A percentile compares a stretch with the other conserved stretches of the same genome.
Evolutionary conservation across 2,888 invertebrate genomes (phyloP).

Genomic region (Athrips mouffetella): DNA sequence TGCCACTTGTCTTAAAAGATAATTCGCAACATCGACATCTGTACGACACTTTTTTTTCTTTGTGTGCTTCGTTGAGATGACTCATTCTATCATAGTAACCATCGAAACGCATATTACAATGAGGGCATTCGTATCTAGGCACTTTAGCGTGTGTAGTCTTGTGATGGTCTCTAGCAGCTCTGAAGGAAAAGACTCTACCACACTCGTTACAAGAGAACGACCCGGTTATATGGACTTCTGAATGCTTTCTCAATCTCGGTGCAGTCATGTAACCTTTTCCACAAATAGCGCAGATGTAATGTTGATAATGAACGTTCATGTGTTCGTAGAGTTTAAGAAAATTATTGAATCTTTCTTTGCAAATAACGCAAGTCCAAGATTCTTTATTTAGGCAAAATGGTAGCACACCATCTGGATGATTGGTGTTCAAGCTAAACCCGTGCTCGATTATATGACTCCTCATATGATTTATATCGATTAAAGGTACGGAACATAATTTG

Average conservation of each 20-base stretch:
- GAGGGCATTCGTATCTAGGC: constrained; percentile 63
- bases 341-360: constrained; percentile 56
- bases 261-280: constrained; percentile 70
- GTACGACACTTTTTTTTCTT: constrained; percentile 56
- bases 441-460: constrained; percentile 54
- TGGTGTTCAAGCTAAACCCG: constrained; percentile 45
- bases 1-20: constrained; percentile 62
- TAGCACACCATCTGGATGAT: constrained; percentile 61
- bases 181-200: constrained; percentile 53
- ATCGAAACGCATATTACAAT: constrained; percentile 58
- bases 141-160: constrained; percentile 59
- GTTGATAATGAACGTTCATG: constrained; percentile 67
- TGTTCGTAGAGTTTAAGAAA: constrained; percentile 68
- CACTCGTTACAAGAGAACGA: constrained; percentile 63
- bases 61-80: constrained; percentile 60
- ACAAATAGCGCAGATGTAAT: constrained; percentile 65
- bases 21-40: constrained; percentile 56
- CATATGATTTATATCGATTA: constrained; percentile 44
- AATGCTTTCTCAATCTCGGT: constrained; percentile 61
- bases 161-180: constrained; percentile 61
- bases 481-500: constrained; percentile 45
- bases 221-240: constrained; percentile 60
- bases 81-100: constrained; percentile 63
- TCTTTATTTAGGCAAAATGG: constrained; percentile 60
- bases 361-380: constrained; percentile 61